Percentiles rank a stretch among this genome's conserved stretches.
Evolutionary conservation across 2,888 invertebrate species (phyloP).

Genomic region (Lordiphosa andalusiaca): DNA sequence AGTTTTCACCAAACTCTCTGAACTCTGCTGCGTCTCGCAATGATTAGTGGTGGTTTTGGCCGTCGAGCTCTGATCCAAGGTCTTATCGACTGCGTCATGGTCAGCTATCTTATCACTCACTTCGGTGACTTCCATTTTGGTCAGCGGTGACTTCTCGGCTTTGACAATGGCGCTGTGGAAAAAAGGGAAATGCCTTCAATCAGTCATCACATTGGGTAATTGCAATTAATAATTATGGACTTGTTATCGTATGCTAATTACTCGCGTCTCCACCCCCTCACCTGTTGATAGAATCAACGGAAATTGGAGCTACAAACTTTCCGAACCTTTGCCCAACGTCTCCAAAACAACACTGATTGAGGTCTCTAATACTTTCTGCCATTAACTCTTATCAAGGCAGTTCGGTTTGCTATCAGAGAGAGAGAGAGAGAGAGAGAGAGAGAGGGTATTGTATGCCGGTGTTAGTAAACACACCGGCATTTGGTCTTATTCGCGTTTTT

Average conservation of each 20-base stretch:
- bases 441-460: slow-evolving; percentile 12
- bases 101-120: slow-evolving; percentile 54
- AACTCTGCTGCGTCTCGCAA: slow-evolving; percentile 28
- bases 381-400: slow-evolving; percentile 48
- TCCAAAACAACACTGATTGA: slow-evolving; percentile 55
- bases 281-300: slow-evolving; percentile 45
- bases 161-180: slow-evolving; percentile 73
- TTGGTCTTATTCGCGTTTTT: too few species aligned
- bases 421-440: too few species aligned
- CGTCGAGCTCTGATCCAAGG: slow-evolving; percentile 9
- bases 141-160: slow-evolving; percentile 74
- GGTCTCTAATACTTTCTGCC: slow-evolving; percentile 31
- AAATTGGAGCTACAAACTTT: slow-evolving; percentile 25
- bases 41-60: slow-evolving; percentile 25
- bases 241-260: slow-evolving; percentile 67
- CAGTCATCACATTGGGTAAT: slow-evolving; percentile 43
- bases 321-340: slow-evolving; percentile 46
- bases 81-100: slow-evolving; percentile 40
- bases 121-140: slow-evolving; percentile 45
- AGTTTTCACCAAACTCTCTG: slow-evolving; percentile 30
- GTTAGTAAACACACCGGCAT: slow-evolving; percentile 59
- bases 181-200: slow-evolving; percentile 14
- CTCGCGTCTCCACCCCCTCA: slow-evolving; percentile 26
- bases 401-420: slow-evolving; percentile 12
- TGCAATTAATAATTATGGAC: slow-evolving; percentile 36